Base-by-base conservation (phyloP, 2,113 vertebrate genomes). In the Catharus fuscescens region DNA sequence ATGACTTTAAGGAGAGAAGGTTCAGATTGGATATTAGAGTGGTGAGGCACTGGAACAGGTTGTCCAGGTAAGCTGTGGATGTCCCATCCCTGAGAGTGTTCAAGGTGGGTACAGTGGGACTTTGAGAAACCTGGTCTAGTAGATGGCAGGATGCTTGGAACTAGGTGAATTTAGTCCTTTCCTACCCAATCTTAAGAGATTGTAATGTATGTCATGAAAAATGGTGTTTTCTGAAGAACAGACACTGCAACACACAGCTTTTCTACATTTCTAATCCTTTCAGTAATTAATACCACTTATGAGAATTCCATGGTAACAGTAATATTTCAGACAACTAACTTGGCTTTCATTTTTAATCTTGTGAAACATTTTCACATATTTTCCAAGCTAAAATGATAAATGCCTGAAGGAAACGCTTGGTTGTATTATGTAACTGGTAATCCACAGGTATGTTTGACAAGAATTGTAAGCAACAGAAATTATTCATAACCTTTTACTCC, bases 81-180 rank as follows among this genome's bases (percentile, higher is more conserved):
- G n/a, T 31, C 53, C n/a, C 45, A 53, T 25, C 16, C 28, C 53
- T 53, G 19, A 5, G 19, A 53, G 19, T 53, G 29, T 21, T 74
- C 45, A 47, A n/a, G 16, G 29, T 3, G 1, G n/a, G 3, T 18
- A 6, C 3, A 6, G 6, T 12, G 32, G 16, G 13, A 5, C 23
- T 67, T 47, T 53, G n/a, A 54, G n/a, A 52, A 47, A 25, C 17
- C 14, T 40, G n/a, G 8, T 40, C 20, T 18, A 31, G 20, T 1
- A 40, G 38, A 76, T 40, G 17, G 48, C 11, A 42, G 24, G 14
- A 14, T 19, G 8, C 32, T 54, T n/a, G 24, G 48, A 69, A 38
- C 24, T 14, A 20, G 29, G 20, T 23, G 8, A 42, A 23, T 59
- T 56, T 42, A 6, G 12, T 62, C 31, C 14, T 17, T 77, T 62